Conservation (phyloP, 2,113 vertebrate genomes). For the Sylvietta virens region DNA sequence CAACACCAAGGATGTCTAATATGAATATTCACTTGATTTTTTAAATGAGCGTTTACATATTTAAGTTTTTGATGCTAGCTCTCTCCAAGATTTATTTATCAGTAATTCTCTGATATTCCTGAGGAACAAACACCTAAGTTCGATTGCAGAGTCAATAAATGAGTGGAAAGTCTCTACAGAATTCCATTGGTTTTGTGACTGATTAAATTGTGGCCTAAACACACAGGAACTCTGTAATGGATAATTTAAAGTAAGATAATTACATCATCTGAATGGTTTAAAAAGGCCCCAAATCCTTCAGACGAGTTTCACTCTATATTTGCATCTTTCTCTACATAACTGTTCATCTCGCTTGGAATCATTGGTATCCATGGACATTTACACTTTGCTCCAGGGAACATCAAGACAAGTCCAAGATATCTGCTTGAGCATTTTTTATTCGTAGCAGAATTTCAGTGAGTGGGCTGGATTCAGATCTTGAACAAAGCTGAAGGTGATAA, state of each 20-base stretch:
- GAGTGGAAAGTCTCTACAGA: background rate
- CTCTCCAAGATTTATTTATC: background rate
- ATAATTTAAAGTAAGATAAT: background rate
- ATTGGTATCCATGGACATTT: background rate
- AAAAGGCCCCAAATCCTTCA: background rate
- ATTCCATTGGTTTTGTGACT: background rate
- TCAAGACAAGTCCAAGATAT: background rate
- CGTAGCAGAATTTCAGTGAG: background rate
- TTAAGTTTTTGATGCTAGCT: background rate
- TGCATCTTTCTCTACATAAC: background rate
- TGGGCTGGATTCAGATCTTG: background rate
- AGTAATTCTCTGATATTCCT: background rate
- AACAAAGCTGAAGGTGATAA: background rate
- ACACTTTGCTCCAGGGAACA: background rate
- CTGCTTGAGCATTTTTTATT: background rate
- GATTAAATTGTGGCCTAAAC: background rate
- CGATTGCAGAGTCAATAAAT: background rate
- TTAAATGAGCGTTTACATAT: background rate
- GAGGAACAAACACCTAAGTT: background rate
- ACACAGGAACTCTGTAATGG: background rate
- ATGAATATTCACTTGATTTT: background rate
- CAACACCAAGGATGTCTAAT: background rate
- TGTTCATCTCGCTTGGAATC: background rate
- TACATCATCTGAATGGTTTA: background rate
- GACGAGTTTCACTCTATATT: background rate